These are phyloP conservation scores for Amniataba percoides DNA, from an alignment of 2,797 vertebrate species.

Conservation along the genomic window DNA sequence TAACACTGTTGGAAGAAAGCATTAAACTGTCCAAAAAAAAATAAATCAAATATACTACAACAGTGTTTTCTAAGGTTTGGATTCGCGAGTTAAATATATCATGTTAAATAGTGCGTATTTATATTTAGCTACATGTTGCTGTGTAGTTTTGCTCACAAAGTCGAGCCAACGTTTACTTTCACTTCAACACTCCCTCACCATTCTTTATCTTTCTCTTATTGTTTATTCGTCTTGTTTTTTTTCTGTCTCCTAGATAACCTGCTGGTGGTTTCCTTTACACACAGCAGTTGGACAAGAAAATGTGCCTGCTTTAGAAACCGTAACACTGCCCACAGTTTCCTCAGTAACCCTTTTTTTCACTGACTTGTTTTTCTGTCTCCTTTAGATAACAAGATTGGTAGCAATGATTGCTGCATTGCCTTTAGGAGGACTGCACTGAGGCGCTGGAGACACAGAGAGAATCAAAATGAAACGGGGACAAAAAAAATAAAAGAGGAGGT, in stretches of 20 bases:
- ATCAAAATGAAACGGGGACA: constrained; percentile 57
- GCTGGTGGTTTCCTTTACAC: constrained; percentile 21
- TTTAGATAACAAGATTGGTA: constrained; percentile 91
- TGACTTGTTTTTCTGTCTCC: constrained; percentile 63
- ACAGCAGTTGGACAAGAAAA: constrained; percentile 24
- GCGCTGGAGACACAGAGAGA: constrained; percentile 73
- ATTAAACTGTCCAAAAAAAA: background rate
- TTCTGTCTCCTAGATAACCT: constrained; percentile 44
- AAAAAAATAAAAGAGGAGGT: constrained; percentile 50
- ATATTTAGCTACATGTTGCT: background rate
- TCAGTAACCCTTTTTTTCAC: constrained; percentile 19
- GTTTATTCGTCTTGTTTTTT: constrained; percentile 42
- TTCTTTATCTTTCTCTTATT: constrained; percentile 19
- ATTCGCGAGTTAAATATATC: constrained; percentile 15
- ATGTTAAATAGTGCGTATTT: background rate
- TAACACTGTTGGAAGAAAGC: background rate
- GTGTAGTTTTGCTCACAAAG: constrained; percentile 3
- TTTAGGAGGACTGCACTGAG: constrained; percentile 92
- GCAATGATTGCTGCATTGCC: constrained; percentile 91
- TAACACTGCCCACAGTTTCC: constrained; percentile 38
- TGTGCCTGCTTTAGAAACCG: constrained; percentile 35
- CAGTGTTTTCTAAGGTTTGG: background rate
- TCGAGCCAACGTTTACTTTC: constrained; percentile 10
- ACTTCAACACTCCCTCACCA: background rate
- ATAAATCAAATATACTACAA: background rate